These are phyloP conservation scores for Mallotus villosus DNA, from an alignment of 2,797 vertebrate genomes.

Conservation along the genomic window DNA sequence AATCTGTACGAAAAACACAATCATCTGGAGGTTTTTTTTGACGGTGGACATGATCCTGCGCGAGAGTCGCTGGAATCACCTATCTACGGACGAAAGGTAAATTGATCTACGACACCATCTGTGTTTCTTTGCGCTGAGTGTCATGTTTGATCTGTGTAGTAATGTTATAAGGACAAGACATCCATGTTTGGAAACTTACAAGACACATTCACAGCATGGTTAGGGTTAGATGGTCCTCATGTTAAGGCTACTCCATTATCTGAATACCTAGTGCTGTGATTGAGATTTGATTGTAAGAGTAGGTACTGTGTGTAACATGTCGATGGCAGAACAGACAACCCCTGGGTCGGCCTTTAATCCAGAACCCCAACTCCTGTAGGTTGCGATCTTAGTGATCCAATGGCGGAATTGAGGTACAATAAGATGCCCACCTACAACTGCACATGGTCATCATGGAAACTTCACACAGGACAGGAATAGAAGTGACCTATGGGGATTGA, in stretches of 20 bases:
- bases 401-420: neutral
- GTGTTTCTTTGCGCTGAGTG: conserved; percentile 59
- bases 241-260: conserved; percentile 45
- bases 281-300: conserved; percentile 57
- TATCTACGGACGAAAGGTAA: neutral
- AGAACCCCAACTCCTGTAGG: neutral
- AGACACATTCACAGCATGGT: conserved; percentile 58
- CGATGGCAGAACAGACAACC: conserved; percentile 10
- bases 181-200: conserved; percentile 54
- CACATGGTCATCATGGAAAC: neutral
- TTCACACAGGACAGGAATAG: neutral
- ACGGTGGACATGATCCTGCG: neutral
- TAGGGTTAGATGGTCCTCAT: conserved; percentile 53
- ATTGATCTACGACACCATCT: conserved; percentile 16
- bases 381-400: neutral
- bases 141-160: conserved; percentile 66
- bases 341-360: conserved; percentile 11
- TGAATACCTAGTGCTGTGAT: neutral
- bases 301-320: conserved; percentile 53
- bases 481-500: neutral
- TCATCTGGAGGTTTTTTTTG: conserved; percentile 28
- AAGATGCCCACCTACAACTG: neutral
- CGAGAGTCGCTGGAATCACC: conserved; percentile 7
- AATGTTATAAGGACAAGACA: conserved; percentile 57
- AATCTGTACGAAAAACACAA: conserved; percentile 50